Evolutionary conservation across 1,140 invertebrate species (phyloP).

Genomic region (Heliothis subflexa): DNA sequence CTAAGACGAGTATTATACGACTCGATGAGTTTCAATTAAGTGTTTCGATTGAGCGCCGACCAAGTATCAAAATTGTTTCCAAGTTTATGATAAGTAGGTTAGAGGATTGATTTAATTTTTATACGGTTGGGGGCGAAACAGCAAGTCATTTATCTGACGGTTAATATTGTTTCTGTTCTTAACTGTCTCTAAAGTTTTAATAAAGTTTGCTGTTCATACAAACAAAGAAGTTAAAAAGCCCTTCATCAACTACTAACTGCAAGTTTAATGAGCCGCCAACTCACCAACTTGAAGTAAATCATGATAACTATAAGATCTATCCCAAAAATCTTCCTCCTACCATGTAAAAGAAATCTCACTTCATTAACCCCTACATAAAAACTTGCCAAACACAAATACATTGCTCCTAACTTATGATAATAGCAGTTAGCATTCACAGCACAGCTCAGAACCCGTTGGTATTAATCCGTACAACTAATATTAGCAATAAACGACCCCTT

Average conservation of each 20-base stretch:
- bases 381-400: constrained; percentile 13
- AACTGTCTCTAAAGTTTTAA: not conserved
- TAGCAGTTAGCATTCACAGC: constrained; percentile 68
- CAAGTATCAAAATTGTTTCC: constrained; percentile 42
- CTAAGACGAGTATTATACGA: constrained; percentile 43
- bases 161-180: not conserved
- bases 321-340: not conserved
- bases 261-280: not conserved
- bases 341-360: not conserved
- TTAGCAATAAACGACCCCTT: constrained; percentile 83
- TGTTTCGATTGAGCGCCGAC: constrained; percentile 43
- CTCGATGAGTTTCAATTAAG: constrained; percentile 49
- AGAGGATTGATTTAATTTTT: constrained; percentile 37
- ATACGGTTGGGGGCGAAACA: not conserved
- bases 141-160: not conserved
- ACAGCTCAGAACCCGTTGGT: constrained; percentile 61
- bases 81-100: constrained; percentile 48
- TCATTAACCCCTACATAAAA: not conserved
- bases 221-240: too few species aligned
- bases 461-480: constrained; percentile 83
- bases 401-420: constrained; percentile 72
- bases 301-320: too few species aligned
- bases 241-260: too few species aligned
- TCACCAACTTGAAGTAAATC: not conserved
- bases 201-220: too few species aligned